Base-by-base conservation (phyloP, 2,113 vertebrate species). In the Telmatochromis sp. region DNA sequence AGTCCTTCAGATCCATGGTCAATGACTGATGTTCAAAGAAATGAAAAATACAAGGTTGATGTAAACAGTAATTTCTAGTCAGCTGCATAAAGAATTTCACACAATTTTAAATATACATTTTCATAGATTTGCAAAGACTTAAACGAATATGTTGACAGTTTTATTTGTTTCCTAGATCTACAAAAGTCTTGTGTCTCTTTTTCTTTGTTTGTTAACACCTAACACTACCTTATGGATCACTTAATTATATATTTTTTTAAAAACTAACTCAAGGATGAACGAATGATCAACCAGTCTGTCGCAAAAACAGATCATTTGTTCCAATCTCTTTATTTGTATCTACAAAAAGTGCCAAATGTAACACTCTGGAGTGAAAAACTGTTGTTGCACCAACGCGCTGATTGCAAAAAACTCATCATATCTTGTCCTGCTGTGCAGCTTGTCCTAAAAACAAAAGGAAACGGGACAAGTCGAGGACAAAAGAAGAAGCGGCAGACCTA, bases 401-500 rank as follows among this genome's bases (percentile, higher is more conserved):
- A 75, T 47, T 75, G 4, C 40, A 26, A 19, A 75, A 75, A 75
- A 75, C 71, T 47, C 42, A 45, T 26, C 68, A 12, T 28, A 75
- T 47, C 42, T 17, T 26, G 3, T 15, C 68, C 42, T 17, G 23
- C 21, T 75, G 71, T 47, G 40, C 21, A 47, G 8, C 42, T 23
- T 75, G 40, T 75, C 42, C 42, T 75, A 28, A 47, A 47, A 65
- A 65, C 17, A 65, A 65, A 65, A 75, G 40, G 71, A 47, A 75
- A 75, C 23, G 1, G 23, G 23, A 28, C 68, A 47, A 47, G 23
- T 26, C 4, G 3, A 47, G 42, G 71, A 47, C 71, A 47, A 75
- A 47, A 0, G 42, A 47, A 47, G 42, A 75, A 28, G 21, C 0
- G 4, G 5, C 65, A 45, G 23, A 3, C 13, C 68, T 26, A 2